A percentile compares a stretch with the other conserved stretches of the same genome.
Evolutionary conservation across 2,113 vertebrate species (phyloP).

Genomic region (Scartelaos histophorus): DNA sequence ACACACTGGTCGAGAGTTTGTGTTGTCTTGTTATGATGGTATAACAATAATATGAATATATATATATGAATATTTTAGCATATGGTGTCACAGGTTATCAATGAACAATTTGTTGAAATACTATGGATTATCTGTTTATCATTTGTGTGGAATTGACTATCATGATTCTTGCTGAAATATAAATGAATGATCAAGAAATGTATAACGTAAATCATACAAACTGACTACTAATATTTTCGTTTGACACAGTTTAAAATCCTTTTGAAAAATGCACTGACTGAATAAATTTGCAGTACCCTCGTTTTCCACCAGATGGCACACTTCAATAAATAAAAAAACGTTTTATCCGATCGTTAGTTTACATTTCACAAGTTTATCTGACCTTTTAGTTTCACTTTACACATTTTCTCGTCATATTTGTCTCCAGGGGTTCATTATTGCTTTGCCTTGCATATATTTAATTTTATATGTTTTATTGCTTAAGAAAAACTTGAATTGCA

Average conservation of each 20-base stretch:
- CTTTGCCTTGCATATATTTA: too few species aligned
- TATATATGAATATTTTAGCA: background rate
- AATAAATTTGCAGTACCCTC: background rate
- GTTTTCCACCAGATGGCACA: conserved; percentile 24
- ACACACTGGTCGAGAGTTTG: too few species aligned
- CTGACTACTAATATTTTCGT: too few species aligned
- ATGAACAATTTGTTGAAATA: too few species aligned
- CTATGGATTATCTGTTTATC: too few species aligned
- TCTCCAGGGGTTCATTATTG: too few species aligned
- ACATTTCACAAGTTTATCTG: background rate
- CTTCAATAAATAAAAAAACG: background rate
- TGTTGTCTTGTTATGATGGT: background rate
- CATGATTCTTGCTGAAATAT: background rate
- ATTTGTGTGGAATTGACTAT: too few species aligned
- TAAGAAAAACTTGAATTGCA: too few species aligned
- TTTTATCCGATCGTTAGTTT: background rate
- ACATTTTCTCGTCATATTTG: too few species aligned
- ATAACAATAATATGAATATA: background rate
- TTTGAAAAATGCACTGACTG: background rate
- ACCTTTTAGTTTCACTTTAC: background rate
- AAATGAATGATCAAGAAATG: background rate
- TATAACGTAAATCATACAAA: background rate
- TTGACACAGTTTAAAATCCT: background rate
- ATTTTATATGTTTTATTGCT: too few species aligned
- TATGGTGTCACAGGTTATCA: background rate